A percentile compares a stretch with the other conserved stretches of the same genome.
phyloP scores from a whole-genome alignment of 2,888 invertebrate genomes.

The Druceiella hillmani region DNA sequence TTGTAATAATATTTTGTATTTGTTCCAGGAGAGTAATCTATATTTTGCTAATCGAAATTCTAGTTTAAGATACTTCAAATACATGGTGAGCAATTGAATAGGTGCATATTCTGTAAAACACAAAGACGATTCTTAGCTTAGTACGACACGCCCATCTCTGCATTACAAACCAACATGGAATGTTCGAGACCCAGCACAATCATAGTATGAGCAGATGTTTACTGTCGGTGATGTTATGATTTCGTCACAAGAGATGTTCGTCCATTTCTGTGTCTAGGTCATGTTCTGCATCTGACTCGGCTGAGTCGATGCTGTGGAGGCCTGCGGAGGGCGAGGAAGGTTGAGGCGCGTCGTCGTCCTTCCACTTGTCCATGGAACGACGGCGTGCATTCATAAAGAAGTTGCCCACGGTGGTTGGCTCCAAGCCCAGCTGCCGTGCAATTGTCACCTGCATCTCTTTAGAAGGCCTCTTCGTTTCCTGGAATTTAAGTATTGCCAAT shows the following conservation, averaged over 20 bases:
- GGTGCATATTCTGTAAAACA: no score
- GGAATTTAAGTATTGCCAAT: slow-evolving; percentile 28
- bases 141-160: no score
- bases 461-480: slow-evolving; percentile 98
- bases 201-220: slow-evolving; percentile 47
- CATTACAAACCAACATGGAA: slow-evolving; percentile 19
- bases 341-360: slow-evolving; percentile 75
- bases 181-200: slow-evolving; percentile 32
- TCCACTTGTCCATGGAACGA: slow-evolving; percentile 97
- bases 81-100: no score
- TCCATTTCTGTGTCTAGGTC: slow-evolving; percentile 44
- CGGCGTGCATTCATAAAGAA: slow-evolving; percentile 99
- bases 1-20: no score
- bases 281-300: slow-evolving; percentile 44
- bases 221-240: slow-evolving; percentile 31
- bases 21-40: no score
- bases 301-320: slow-evolving; percentile 42
- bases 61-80: no score
- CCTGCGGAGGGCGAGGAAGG: slow-evolving; percentile 38
- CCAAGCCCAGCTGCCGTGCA: slow-evolving; percentile 92
- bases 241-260: slow-evolving; percentile 52
- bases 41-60: no score
- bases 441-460: slow-evolving; percentile 99
- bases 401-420: slow-evolving; percentile 97
- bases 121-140: no score